Evolutionary conservation across 2,113 vertebrate species (phyloP).

Genomic region (Zingel zingel): DNA sequence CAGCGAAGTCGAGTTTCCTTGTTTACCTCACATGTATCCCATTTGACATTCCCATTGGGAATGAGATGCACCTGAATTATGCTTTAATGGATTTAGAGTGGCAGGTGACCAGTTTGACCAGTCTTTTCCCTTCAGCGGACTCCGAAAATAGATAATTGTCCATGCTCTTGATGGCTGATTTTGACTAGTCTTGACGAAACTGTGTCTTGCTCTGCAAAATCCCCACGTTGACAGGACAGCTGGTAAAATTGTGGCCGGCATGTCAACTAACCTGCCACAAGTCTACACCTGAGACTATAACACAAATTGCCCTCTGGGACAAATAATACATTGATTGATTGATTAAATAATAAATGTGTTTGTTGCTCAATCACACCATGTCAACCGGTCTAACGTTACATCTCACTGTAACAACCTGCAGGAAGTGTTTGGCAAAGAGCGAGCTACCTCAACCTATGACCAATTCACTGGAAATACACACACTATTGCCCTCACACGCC

Average conservation of each 20-base stretch:
- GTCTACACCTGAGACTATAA: neutral
- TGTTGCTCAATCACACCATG: neutral
- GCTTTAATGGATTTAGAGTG: neutral
- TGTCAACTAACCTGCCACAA: neutral
- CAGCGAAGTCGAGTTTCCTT: neutral
- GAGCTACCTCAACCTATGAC: too few relatives aligned
- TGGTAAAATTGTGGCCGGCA: neutral
- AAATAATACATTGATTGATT: too few relatives aligned
- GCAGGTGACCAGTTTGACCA: too few relatives aligned
- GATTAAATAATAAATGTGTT: neutral
- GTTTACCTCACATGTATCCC: neutral
- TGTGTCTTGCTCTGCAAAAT: neutral
- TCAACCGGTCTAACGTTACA: neutral
- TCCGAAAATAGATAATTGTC: too few relatives aligned
- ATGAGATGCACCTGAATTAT: neutral
- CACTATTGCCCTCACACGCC: too few relatives aligned
- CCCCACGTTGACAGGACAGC: neutral
- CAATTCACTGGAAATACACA: too few relatives aligned
- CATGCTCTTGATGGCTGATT: too few relatives aligned
- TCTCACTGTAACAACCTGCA: neutral
- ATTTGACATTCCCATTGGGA: neutral
- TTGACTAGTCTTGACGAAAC: too few relatives aligned
- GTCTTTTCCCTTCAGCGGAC: too few relatives aligned
- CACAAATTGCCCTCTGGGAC: too few relatives aligned
- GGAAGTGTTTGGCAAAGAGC: neutral